phyloP scores from a whole-genome alignment of 1,140 invertebrate genomes.

The Bathynomus jamesi region DNA sequence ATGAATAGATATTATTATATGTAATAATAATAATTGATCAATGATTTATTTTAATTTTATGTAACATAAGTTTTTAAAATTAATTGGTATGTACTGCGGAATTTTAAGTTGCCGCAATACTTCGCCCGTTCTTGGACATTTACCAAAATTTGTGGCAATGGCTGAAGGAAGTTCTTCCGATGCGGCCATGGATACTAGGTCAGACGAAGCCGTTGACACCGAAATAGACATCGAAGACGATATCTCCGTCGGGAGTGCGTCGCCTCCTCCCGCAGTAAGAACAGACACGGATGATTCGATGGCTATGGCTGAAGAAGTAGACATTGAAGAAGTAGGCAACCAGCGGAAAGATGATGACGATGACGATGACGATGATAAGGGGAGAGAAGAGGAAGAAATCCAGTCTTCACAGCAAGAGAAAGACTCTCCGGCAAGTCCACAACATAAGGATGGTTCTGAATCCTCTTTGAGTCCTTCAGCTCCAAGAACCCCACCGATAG shows the following conservation, averaged over 20 bases:
- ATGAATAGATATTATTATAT: no score
- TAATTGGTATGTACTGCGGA: background rate
- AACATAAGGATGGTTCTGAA: background rate
- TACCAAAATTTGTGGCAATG: background rate
- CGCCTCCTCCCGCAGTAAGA: background rate
- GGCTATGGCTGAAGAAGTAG: background rate
- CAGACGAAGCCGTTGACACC: background rate
- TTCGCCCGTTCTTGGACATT: background rate
- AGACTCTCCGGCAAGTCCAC: background rate
- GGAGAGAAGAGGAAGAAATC: background rate
- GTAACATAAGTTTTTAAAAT: no score
- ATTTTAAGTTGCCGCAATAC: background rate
- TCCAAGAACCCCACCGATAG: conserved; percentile 21
- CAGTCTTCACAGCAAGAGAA: background rate
- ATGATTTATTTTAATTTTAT: no score
- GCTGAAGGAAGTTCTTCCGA: background rate
- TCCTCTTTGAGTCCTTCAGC: background rate
- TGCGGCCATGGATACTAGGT: background rate
- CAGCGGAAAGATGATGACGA: background rate
- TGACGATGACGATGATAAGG: no score
- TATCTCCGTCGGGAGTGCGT: background rate
- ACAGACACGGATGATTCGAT: background rate
- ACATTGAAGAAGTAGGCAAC: background rate
- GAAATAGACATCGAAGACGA: background rate
- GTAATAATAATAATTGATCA: no score